Evolutionary conservation across 1,140 invertebrate species (phyloP).

Genomic region (Bombus haemorrhoidalis): DNA sequence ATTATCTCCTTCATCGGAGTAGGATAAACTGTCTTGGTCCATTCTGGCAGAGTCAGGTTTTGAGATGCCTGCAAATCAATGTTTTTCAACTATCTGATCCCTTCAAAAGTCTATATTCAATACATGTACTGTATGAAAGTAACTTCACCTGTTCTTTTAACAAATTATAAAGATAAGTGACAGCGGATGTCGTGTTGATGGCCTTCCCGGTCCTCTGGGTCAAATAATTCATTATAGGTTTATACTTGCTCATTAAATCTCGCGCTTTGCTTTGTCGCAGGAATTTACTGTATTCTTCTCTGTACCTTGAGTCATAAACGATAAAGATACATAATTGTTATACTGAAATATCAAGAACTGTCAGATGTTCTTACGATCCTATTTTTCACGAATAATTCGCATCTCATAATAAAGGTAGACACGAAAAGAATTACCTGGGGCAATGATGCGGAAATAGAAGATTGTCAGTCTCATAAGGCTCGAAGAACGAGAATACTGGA

Average conservation of each 20-base stretch:
- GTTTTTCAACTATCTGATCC: not conserved
- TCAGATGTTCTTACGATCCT: not conserved
- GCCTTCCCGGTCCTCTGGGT: constrained; percentile 73
- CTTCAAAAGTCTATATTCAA: no score
- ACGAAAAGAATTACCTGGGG: constrained; percentile 69
- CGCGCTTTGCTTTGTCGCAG: constrained; percentile 57
- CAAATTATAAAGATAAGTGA: constrained; percentile 76
- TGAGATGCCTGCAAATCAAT: constrained; percentile 67
- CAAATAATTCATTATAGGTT: constrained; percentile 73
- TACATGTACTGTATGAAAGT: no score
- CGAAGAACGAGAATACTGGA: constrained; percentile 77
- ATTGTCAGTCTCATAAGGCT: constrained; percentile 68
- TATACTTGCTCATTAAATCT: constrained; percentile 70
- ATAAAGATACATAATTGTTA: not conserved
- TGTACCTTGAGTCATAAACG: constrained; percentile 67
- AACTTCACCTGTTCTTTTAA: constrained; percentile 51
- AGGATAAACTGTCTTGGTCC: constrained; percentile 75
- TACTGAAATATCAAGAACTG: not conserved
- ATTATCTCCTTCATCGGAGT: constrained; percentile 76
- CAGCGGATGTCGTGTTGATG: constrained; percentile 65
- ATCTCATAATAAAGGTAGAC: not conserved
- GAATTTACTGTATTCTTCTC: constrained; percentile 62
- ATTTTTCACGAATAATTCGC: not conserved
- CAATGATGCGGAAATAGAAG: constrained; percentile 76
- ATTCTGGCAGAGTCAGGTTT: constrained; percentile 76